These are phyloP conservation scores for Pachyseris speciosa DNA, from an alignment of 64 coral and sea anemone species.

Conservation along the genomic window DNA sequence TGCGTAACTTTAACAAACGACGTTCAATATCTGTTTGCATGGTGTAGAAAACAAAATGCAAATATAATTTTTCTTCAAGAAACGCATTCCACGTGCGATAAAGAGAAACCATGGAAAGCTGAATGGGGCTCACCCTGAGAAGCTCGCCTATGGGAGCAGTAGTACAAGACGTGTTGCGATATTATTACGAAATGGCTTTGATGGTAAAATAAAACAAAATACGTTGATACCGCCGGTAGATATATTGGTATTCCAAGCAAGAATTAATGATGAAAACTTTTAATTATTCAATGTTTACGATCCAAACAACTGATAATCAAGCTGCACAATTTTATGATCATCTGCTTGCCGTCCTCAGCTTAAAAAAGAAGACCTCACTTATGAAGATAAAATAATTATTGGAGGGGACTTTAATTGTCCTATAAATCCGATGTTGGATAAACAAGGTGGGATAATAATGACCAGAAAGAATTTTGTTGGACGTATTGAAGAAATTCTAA, in stretches of 20 bases:
- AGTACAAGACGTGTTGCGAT: not conserved
- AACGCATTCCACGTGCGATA: too few relatives aligned
- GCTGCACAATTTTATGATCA: not conserved
- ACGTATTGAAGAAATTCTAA: not conserved
- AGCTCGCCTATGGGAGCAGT: not conserved
- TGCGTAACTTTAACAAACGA: too few relatives aligned
- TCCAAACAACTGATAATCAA: not conserved
- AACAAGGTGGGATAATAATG: not conserved
- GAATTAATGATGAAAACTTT: not conserved
- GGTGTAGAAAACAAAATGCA: too few relatives aligned
- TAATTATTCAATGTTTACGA: not conserved
- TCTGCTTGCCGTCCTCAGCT: too few relatives aligned
- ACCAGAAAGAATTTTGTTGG: not conserved
- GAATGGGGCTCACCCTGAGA: too few relatives aligned
- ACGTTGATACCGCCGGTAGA: not conserved
- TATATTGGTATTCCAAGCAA: conserved; percentile 2
- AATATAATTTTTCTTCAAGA: too few relatives aligned
- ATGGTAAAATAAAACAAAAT: not conserved
- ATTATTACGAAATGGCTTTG: not conserved
- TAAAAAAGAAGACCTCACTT: not conserved
- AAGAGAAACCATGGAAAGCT: too few relatives aligned
- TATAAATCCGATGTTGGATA: not conserved
- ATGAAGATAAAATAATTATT: not conserved
- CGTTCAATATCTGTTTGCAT: too few relatives aligned
- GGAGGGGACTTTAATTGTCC: not conserved